Conservation (phyloP, 2,797 vertebrate genomes). For the Acridotheres tristis region DNA sequence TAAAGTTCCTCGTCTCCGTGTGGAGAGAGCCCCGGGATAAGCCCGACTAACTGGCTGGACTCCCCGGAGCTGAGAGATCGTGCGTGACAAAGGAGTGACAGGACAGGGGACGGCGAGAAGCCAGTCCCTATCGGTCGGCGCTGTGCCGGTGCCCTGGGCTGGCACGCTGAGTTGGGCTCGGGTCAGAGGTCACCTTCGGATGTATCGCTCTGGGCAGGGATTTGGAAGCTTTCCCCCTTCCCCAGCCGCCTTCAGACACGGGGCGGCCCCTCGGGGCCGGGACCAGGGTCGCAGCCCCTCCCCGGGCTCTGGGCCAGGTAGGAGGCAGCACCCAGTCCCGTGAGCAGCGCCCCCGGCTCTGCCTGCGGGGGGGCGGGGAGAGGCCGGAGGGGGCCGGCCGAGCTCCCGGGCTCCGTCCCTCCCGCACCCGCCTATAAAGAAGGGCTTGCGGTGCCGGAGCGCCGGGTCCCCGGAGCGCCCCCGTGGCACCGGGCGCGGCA, state of each 20-base stretch:
- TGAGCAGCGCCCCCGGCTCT: neutral
- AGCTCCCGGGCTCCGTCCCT: neutral
- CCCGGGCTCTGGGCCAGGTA: neutral
- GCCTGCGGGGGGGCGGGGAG: neutral
- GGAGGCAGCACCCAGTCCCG: neutral
- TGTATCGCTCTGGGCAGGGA: slow-evolving; percentile 25
- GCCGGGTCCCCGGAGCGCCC: neutral
- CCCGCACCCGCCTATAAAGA: neutral
- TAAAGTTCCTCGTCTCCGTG: neutral
- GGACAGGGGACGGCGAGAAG: neutral
- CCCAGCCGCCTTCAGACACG: neutral
- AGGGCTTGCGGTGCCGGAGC: neutral
- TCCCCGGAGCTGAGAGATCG: neutral
- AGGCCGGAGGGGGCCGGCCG: neutral
- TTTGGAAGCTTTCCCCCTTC: slow-evolving; percentile 15
- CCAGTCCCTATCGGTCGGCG: neutral
- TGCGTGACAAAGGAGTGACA: neutral
- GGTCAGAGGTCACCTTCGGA: slow-evolving; percentile 75
- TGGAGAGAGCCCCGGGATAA: neutral
- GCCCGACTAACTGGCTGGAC: neutral
- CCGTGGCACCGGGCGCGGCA: neutral
- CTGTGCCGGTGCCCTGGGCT: neutral
- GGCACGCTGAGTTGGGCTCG: neutral
- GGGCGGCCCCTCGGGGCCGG: neutral
- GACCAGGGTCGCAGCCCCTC: neutral